These are phyloP conservation scores for Altica lythri DNA, from an alignment of 2,888 invertebrate species.

Conservation along the genomic window DNA sequence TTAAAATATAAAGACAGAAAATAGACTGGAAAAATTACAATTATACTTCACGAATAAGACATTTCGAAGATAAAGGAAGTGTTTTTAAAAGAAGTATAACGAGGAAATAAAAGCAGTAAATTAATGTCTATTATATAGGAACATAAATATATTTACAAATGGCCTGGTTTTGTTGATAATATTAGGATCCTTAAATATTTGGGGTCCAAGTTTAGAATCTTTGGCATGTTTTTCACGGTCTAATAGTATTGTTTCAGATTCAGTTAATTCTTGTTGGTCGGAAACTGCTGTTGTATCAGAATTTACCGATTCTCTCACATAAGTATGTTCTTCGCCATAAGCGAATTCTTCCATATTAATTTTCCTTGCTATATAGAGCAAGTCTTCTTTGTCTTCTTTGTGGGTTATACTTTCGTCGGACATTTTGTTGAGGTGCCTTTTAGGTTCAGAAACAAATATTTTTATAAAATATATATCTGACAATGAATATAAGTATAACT, in stretches of 20 bases:
- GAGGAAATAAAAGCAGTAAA: no score
- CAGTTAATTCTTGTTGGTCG: background rate
- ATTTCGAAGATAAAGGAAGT: no score
- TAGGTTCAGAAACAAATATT: slow-evolving; percentile 6
- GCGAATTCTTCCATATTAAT: slow-evolving; percentile 38
- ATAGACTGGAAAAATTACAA: no score
- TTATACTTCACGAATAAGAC: no score
- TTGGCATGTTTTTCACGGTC: background rate
- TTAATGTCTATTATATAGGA: no score
- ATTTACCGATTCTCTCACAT: slow-evolving; percentile 26
- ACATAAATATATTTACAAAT: slow-evolving; percentile 40
- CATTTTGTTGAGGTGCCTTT: slow-evolving; percentile 34
- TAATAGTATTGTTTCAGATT: slow-evolving; percentile 7
- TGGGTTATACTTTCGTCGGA: slow-evolving; percentile 41
- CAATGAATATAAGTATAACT: no score
- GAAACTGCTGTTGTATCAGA: slow-evolving; percentile 14
- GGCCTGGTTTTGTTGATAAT: slow-evolving; percentile 38
- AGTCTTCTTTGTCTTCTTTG: slow-evolving; percentile 41
- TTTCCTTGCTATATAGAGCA: slow-evolving; percentile 40
- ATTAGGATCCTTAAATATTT: slow-evolving; percentile 34
- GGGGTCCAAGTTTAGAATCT: slow-evolving; percentile 29
- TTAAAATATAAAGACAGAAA: no score
- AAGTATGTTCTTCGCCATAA: slow-evolving; percentile 31
- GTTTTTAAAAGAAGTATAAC: no score
- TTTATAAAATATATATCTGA: no score